Evolutionary conservation across 2,113 vertebrate genomes (phyloP), one percentile per base, ranked within the genome.

Genomic region (Archocentrus centrarchus): DNA sequence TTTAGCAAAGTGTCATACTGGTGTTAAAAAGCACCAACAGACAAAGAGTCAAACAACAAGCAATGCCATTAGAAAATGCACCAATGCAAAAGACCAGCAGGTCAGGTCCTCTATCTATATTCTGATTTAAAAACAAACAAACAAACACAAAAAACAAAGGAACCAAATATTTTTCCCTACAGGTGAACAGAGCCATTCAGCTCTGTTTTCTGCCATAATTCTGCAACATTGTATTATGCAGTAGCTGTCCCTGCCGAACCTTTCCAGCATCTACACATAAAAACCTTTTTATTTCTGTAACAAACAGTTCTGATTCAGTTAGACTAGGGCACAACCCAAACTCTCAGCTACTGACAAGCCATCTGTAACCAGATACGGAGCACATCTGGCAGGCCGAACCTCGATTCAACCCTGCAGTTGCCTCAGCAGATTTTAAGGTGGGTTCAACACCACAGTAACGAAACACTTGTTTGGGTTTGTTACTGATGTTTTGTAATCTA

Each of bases 361-460:
- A 82, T 64, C 66, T 83, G 95, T 92, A 97, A 97, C 92, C 91
- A 89, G 95, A 97, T 93, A 95, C 94, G 93, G 88, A 87, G 81
- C 89, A 94, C 95, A 95, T 93, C 94, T 95, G 93, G 91, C 81
- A 88, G 81, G 59, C 86, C 32, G 41, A 86, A 92, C 86, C 84
- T 81, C 86, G 66, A 17, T 87, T 89, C 85, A 88, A 87, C 85
- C 61, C 59, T 41, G 32, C 37, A 81, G 60, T 55, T 76, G 77
- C 84, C 84, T 82, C 80, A 86, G 81, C 80, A 88, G 88, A 90
- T 91, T 89, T 90, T 44, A 89, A 79, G 39, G 81, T 41, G 79
- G 27, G 88, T 79, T 82, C 79, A 89, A 81, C 37, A 60, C 50
- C 58, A 41, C 77, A 78, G 35, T 59, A 86, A 78, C 82, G 79